Conservation (phyloP, 2,888 invertebrate species). For the Chironomus tentans region DNA sequence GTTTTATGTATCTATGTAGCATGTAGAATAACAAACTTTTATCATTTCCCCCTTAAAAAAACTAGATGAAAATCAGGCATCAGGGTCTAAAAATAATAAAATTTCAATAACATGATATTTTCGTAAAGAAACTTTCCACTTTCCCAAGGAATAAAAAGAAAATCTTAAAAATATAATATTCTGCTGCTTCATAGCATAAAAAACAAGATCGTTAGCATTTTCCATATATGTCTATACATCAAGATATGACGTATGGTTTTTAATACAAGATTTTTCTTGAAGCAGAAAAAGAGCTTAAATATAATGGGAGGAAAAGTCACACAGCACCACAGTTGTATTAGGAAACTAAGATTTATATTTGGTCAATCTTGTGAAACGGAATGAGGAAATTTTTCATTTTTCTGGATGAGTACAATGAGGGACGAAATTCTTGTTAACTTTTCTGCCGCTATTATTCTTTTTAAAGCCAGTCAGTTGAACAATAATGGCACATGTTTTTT, state of each 20-base stretch:
- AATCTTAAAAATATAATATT: not conserved
- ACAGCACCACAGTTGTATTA: not conserved
- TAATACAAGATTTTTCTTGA: not conserved
- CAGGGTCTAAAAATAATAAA: conserved; percentile 9
- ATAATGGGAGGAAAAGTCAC: not conserved
- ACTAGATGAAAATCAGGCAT: not conserved
- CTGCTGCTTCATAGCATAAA: not conserved
- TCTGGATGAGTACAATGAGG: not conserved
- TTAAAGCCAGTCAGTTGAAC: too few species aligned
- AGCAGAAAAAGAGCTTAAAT: not conserved
- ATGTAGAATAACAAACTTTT: conserved; percentile 9
- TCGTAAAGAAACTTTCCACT: not conserved
- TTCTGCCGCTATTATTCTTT: not conserved
- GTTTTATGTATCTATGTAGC: not conserved
- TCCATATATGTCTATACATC: too few species aligned
- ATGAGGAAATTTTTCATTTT: not conserved
- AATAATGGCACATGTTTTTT: too few species aligned
- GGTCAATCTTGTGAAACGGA: conserved; percentile 7
- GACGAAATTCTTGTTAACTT: not conserved
- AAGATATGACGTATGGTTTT: not conserved
- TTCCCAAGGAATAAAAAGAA: not conserved
- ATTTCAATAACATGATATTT: conserved; percentile 15
- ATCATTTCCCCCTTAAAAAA: not conserved
- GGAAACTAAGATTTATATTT: not conserved
- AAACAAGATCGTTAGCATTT: not conserved